These are phyloP conservation scores for Lasioglossum zephyrum DNA, from an alignment of 2,888 invertebrate genomes.

Conservation along the genomic window DNA sequence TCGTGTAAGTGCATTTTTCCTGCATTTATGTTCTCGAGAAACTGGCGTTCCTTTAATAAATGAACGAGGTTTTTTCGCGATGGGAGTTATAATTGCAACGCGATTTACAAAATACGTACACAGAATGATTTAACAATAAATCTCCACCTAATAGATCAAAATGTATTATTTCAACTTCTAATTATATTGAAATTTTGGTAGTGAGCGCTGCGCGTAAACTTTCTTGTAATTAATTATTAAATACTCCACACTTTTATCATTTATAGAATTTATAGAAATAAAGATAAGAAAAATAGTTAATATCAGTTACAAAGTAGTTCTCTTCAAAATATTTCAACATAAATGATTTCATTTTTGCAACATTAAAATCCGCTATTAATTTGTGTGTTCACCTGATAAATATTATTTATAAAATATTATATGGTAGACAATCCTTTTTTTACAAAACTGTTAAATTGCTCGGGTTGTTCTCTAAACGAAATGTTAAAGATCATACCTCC, in stretches of 20 bases:
- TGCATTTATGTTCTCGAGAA: not conserved
- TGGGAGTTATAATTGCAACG: not conserved
- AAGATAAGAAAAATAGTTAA: not conserved
- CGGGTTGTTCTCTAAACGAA: not conserved
- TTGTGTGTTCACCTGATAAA: no score
- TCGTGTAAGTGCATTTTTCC: constrained; percentile 17
- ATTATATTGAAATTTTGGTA: not conserved
- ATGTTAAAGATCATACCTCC: not conserved
- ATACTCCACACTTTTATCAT: not conserved
- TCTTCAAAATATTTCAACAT: not conserved
- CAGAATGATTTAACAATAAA: not conserved
- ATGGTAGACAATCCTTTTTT: not conserved
- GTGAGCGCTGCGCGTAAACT: not conserved
- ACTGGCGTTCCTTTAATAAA: not conserved
- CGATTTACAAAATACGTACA: not conserved
- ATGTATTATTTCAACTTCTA: not conserved
- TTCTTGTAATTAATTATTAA: not conserved
- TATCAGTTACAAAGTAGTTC: not conserved
- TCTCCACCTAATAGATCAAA: not conserved
- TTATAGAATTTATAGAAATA: not conserved
- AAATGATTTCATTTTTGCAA: not conserved
- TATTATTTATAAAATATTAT: not conserved
- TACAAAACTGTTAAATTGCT: not conserved
- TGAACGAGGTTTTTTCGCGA: not conserved
- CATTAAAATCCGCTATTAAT: not conserved